Percentiles rank a stretch among this genome's conserved stretches.
Conservation (phyloP, 2,888 invertebrate species). For the Eupeodes latifasciatus region DNA sequence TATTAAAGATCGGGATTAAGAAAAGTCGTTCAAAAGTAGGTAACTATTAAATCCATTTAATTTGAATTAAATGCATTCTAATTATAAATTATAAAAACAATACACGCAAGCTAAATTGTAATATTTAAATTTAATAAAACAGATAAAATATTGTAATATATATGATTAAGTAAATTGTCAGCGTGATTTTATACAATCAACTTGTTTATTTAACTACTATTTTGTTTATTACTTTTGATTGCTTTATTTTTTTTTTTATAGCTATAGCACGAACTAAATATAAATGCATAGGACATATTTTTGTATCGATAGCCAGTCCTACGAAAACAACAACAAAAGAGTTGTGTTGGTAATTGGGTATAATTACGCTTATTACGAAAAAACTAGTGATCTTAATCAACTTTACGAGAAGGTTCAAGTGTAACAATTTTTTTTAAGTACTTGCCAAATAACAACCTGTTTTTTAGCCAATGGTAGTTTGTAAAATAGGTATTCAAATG, state of each 20-base stretch:
- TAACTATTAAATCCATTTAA: background rate
- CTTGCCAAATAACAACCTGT: too few relatives aligned
- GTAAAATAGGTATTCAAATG: too few relatives aligned
- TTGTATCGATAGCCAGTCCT: too few relatives aligned
- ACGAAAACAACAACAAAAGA: too few relatives aligned
- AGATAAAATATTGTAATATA: background rate
- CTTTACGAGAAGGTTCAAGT: background rate
- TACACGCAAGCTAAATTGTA: background rate
- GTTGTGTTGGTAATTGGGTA: background rate
- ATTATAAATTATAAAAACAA: background rate
- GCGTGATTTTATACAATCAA: background rate
- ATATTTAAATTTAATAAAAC: background rate
- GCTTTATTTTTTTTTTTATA: background rate
- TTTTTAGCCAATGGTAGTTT: too few relatives aligned
- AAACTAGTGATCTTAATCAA: background rate
- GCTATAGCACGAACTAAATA: too few relatives aligned
- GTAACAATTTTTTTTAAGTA: background rate
- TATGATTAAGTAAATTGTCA: background rate
- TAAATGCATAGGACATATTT: too few relatives aligned
- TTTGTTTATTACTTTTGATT: background rate
- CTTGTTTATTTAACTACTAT: background rate
- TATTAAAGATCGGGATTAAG: background rate
- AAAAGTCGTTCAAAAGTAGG: background rate
- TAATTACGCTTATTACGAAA: background rate
- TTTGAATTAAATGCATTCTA: background rate